Conservation (phyloP, 2,888 invertebrate species). For the Ormyrus nitidulus region DNA sequence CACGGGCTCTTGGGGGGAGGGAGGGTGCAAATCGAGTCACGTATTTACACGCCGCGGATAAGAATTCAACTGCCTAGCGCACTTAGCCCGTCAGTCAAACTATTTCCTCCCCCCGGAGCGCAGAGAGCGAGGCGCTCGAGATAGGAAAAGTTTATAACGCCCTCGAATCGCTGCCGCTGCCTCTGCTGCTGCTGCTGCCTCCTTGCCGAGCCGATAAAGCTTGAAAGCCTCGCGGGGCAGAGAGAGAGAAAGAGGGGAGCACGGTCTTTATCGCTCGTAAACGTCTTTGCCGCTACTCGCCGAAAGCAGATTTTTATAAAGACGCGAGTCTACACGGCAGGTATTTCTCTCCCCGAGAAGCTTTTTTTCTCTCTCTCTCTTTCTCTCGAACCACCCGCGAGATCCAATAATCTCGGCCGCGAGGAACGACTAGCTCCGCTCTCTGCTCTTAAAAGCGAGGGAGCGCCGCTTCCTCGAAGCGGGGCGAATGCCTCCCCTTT, state of each 20-base stretch:
- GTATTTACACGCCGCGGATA: not conserved
- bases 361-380: not conserved
- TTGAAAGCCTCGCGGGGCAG: constrained; percentile 22
- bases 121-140: not conserved
- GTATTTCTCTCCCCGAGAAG: not conserved
- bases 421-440: constrained; percentile 7
- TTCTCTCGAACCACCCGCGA: not conserved
- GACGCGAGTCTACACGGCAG: not conserved
- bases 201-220: not conserved
- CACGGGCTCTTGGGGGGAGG: no score
- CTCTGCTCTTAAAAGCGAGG: constrained; percentile 22
- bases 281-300: constrained; percentile 18
- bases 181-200: constrained; percentile 16
- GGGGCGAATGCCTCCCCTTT: not conserved
- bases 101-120: not conserved
- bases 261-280: constrained; percentile 46
- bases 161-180: not conserved
- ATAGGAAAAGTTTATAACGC: constrained; percentile 43
- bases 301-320: constrained; percentile 18
- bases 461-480: not conserved
- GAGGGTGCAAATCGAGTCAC: not conserved
- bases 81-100: constrained; percentile 18
- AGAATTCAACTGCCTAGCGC: not conserved
- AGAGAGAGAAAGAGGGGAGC: no score
- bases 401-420: constrained; percentile 33